Base-by-base conservation (phyloP, 2,888 invertebrate genomes). In the Poecilobothrus nobilitatus region DNA sequence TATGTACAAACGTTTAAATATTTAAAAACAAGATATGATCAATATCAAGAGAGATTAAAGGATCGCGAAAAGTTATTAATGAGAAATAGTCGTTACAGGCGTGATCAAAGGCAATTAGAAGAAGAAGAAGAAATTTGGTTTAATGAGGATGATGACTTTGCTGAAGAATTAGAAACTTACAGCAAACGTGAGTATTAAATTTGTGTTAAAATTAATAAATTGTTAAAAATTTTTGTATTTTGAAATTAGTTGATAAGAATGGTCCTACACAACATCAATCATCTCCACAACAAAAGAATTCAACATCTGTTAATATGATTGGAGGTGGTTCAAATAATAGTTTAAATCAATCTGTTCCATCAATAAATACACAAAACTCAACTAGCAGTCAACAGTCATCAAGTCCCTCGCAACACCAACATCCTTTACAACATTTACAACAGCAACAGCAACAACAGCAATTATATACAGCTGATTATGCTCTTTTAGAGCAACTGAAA, bases 91-190 rank as follows among this genome's bases (percentile, higher is more conserved):
- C 88, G 97, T 74, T 96, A 92, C 83, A 86, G 97, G 72, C 88
- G 96, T 72, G 97, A 97, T 83, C 93, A 94, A 75, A 87, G 97
- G 69, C 92, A 95, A 80, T 87, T 96, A 76, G 97, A 98, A 73
- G 97, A 97, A 78, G 97, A 97, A 76, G 97, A 98, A 79, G 97
- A 97, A 83, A 94, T 96, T 89, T 98, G 97, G 97, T 97, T 97
- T 83, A 95, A 96, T 79, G 95, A 96, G 76, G 97, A 97, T 73
- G 97, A 97, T 79, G 95, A 95, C 79, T 89, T 92, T 73, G 91
- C 93, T 71, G 94, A 95, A 77, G 91, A 89, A 71, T 77, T 81
- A 63, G 82, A 82, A 73, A 78, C 79, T 65, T 82, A 81, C 71
- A 81, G 78, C 71, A 53, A 53, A 53, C 15, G 53, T 53, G 15